Evolutionary conservation across 2,888 invertebrate genomes (phyloP).

Genomic region (Apodemia zela): DNA sequence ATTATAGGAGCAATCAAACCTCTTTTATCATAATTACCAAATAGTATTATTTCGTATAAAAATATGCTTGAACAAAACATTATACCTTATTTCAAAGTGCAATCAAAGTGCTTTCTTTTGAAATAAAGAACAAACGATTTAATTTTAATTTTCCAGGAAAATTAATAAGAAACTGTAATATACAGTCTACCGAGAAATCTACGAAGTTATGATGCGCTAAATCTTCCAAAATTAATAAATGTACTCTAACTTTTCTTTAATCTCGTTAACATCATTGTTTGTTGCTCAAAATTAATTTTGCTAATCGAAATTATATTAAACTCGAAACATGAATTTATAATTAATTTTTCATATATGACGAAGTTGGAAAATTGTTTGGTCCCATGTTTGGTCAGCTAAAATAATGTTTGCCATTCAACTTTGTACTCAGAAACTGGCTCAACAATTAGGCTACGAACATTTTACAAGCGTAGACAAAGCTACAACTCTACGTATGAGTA

Average conservation of each 20-base stretch:
- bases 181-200: not conserved
- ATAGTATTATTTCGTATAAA: too few relatives aligned
- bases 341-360: constrained; percentile 42
- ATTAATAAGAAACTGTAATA: constrained; percentile 4
- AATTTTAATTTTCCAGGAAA: constrained; percentile 10
- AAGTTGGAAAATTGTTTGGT: constrained; percentile 32
- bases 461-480: not conserved
- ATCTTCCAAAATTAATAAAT: constrained; percentile 20
- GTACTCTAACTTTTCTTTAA: constrained; percentile 17
- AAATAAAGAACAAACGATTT: not conserved
- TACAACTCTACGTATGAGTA: too few relatives aligned
- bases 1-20: too few relatives aligned
- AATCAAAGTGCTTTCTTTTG: constrained; percentile 3
- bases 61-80: not conserved
- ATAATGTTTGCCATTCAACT: constrained; percentile 47
- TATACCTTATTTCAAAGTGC: not conserved
- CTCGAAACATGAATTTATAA: constrained; percentile 39
- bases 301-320: constrained; percentile 21
- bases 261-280: constrained; percentile 17
- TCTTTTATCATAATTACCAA: too few relatives aligned
- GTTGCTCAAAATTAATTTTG: constrained; percentile 20
- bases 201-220: constrained; percentile 9
- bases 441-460: not conserved
- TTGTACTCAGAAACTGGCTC: not conserved
- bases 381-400: constrained; percentile 49